phyloP scores from a whole-genome alignment of 2,113 vertebrate genomes.

The Macrotus californicus region DNA sequence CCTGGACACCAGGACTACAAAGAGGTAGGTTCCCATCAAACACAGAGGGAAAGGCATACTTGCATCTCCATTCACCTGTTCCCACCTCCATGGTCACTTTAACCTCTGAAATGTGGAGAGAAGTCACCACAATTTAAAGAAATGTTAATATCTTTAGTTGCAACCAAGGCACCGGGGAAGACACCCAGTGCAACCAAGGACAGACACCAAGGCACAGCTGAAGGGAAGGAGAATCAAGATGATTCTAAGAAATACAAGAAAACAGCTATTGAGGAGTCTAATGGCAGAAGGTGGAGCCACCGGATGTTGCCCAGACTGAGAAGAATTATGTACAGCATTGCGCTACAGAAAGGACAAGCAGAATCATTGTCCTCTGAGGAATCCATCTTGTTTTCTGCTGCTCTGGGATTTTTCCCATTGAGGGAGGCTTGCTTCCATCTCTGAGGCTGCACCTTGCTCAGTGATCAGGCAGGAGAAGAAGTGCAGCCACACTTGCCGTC shows the following conservation, averaged over 20 bases:
- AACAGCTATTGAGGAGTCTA: neutral
- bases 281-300: neutral
- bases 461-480: neutral
- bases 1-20: neutral
- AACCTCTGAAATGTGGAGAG: neutral
- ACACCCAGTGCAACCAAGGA: no score
- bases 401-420: rapidly evolving
- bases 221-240: neutral
- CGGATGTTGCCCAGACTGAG: neutral
- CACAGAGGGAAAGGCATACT: rapidly evolving
- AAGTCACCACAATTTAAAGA: neutral
- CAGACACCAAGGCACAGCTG: neutral
- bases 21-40: neutral
- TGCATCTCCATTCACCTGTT: rapidly evolving
- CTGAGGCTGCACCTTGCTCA: neutral
- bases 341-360: neutral
- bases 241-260: neutral
- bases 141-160: neutral
- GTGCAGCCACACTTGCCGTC: neutral
- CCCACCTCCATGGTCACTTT: neutral
- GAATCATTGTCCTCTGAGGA: neutral
- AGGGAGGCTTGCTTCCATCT: neutral
- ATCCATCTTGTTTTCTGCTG: neutral
- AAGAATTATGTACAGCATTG: neutral
- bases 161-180: neutral